Evolutionary conservation across 2,113 vertebrate species (phyloP).

Genomic region (Macquaria australasica): DNA sequence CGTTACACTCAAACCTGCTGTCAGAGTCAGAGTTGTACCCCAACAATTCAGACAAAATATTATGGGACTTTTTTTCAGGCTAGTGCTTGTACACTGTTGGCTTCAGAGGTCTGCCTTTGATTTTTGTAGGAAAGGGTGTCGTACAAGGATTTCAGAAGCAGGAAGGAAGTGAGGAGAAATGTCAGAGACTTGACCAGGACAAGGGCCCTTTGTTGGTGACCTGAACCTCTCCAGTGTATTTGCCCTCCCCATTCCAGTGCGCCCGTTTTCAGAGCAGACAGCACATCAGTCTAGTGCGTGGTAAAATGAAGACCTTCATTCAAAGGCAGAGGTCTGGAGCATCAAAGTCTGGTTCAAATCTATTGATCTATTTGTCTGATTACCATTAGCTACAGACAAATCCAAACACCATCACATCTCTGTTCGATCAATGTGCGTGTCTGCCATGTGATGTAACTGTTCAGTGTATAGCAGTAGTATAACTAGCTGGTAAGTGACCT

Average conservation of each 20-base stretch:
- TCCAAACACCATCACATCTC: conserved; percentile 63
- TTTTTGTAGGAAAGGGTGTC: conserved; percentile 78
- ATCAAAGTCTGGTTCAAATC: conserved; percentile 80
- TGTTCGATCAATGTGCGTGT: conserved; percentile 52
- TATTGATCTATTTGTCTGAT: conserved; percentile 82
- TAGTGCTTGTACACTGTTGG: conserved; percentile 85
- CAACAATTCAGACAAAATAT: conserved; percentile 84
- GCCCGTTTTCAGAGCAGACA: conserved; percentile 61
- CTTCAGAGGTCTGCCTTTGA: conserved; percentile 91
- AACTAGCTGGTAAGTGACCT: conserved; percentile 65
- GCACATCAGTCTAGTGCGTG: conserved; percentile 65
- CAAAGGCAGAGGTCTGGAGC: conserved; percentile 67
- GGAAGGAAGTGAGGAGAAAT: conserved; percentile 77
- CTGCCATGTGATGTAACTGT: conserved; percentile 33
- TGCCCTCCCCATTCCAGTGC: conserved; percentile 41
- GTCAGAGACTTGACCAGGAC: conserved; percentile 85
- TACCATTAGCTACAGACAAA: conserved; percentile 79
- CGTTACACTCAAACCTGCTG: conserved; percentile 74
- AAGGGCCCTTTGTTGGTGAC: conserved; percentile 91
- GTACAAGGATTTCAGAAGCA: conserved; percentile 58
- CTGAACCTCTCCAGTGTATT: conserved; percentile 74
- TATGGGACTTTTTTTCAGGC: conserved; percentile 82
- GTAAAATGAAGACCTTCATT: conserved; percentile 75
- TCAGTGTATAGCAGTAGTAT: conserved; percentile 12
- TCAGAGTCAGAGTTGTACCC: conserved; percentile 84